Evolutionary conservation across 1,140 invertebrate species (phyloP).

Genomic region (Dendroctonus valens): DNA sequence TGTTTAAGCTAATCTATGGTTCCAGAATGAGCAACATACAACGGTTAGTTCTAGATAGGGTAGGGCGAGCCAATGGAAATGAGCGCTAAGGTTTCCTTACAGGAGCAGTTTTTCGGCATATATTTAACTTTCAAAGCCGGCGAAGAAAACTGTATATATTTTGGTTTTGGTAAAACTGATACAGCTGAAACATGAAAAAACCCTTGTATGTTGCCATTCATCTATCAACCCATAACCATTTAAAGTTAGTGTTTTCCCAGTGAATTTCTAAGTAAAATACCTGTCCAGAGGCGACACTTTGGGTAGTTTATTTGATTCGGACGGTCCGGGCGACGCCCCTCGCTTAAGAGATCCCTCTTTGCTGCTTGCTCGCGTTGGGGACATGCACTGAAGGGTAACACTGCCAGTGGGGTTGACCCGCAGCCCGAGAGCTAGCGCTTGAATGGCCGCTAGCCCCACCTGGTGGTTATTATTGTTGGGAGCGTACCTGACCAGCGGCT

Average conservation of each 20-base stretch:
- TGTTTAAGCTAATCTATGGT: slow-evolving; percentile 30
- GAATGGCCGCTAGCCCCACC: slow-evolving; percentile 62
- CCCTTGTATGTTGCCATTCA: background rate
- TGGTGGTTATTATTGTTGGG: slow-evolving; percentile 59
- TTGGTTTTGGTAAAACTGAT: no score
- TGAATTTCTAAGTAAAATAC: slow-evolving; percentile 40
- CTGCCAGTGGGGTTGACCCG: slow-evolving; percentile 48
- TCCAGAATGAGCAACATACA: no score
- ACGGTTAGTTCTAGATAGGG: no score
- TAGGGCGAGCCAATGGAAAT: background rate
- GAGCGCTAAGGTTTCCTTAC: background rate
- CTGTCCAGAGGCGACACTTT: slow-evolving; percentile 51
- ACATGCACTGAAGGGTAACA: slow-evolving; percentile 48
- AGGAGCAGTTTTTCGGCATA: background rate
- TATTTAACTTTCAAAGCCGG: background rate
- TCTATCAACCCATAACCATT: slow-evolving; percentile 15
- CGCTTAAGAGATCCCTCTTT: slow-evolving; percentile 49
- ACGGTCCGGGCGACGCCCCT: slow-evolving; percentile 45
- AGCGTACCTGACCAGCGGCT: slow-evolving; percentile 49
- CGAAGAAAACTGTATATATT: no score
- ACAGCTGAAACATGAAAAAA: background rate
- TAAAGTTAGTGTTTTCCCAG: slow-evolving; percentile 25
- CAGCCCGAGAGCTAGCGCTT: slow-evolving; percentile 56
- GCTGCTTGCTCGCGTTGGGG: slow-evolving; percentile 49
- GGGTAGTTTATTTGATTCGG: slow-evolving; percentile 47